Evolutionary conservation across 2,888 invertebrate species (phyloP).

Genomic region (Leptodirus hochenwartii): DNA sequence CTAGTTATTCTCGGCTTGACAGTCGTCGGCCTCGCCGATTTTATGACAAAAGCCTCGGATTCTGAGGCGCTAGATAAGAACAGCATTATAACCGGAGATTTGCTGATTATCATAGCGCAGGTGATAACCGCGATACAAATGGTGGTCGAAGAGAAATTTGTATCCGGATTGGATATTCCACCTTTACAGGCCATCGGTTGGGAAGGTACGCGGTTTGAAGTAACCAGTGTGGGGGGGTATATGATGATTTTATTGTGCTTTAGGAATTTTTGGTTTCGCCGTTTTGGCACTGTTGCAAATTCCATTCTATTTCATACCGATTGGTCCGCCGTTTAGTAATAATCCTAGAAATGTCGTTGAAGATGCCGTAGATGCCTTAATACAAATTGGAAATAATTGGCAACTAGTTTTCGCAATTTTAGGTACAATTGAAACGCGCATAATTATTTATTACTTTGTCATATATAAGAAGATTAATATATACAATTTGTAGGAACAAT

Average conservation of each 20-base stretch:
- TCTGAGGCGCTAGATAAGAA: constrained; percentile 34
- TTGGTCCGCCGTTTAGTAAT: constrained; percentile 55
- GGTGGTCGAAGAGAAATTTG: constrained; percentile 88
- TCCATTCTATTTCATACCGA: constrained; percentile 67
- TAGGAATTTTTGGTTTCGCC: constrained; percentile 48
- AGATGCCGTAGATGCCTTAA: constrained; percentile 67
- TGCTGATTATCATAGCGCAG: constrained; percentile 55
- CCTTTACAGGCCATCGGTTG: constrained; percentile 84
- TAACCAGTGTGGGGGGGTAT: too few species aligned
- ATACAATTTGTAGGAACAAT: constrained; percentile 67
- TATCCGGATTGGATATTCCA: constrained; percentile 68
- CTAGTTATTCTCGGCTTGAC: constrained; percentile 51
- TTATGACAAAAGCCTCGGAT: constrained; percentile 28
- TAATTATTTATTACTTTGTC: too few species aligned
- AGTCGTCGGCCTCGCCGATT: constrained; percentile 59
- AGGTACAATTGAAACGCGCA: constrained; percentile 35
- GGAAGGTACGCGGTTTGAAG: constrained; percentile 46
- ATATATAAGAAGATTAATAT: too few species aligned
- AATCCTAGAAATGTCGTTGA: constrained; percentile 62
- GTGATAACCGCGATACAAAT: constrained; percentile 79
- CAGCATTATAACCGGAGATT: constrained; percentile 64
- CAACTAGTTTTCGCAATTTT: constrained; percentile 43
- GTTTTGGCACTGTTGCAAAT: constrained; percentile 43
- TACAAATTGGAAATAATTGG: constrained; percentile 54
- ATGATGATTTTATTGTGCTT: constrained; percentile 12